phyloP scores from a whole-genome alignment of 2,113 vertebrate species.

The Ctenodactylus gundi region DNA sequence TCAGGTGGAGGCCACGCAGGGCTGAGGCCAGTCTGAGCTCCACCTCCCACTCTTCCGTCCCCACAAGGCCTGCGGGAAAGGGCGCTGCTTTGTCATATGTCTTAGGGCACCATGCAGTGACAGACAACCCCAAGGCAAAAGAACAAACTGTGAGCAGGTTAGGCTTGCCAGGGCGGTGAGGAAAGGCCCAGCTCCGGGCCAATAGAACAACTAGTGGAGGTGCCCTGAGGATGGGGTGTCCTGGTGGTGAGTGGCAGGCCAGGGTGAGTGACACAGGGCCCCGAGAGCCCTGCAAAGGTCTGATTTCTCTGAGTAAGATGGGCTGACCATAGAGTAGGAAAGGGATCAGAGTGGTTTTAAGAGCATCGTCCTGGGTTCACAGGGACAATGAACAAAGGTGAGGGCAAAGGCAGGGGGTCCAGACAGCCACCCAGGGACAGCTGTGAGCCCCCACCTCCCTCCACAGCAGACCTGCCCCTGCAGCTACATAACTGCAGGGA shows the following conservation, averaged over 20 bases:
- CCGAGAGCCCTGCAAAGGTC: neutral
- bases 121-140: neutral
- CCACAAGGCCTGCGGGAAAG: neutral
- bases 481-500: neutral
- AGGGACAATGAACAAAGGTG: neutral
- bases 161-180: neutral
- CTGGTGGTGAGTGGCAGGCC: neutral
- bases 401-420: too few species aligned
- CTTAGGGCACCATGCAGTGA: neutral
- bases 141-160: neutral
- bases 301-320: neutral
- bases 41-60: fast-evolving
- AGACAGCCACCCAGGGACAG: neutral
- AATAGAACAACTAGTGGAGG: neutral
- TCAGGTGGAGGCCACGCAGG: neutral
- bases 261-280: fast-evolving
- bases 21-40: neutral
- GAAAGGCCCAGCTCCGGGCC: neutral
- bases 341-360: too few species aligned
- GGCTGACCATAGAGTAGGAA: neutral
- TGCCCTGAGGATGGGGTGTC: neutral
- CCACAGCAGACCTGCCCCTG: neutral
- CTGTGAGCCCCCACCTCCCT: fast-evolving
- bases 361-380: too few species aligned
- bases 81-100: neutral